phyloP scores from a whole-genome alignment of 2,888 invertebrate species.

The Entomobrya multifasciata region DNA sequence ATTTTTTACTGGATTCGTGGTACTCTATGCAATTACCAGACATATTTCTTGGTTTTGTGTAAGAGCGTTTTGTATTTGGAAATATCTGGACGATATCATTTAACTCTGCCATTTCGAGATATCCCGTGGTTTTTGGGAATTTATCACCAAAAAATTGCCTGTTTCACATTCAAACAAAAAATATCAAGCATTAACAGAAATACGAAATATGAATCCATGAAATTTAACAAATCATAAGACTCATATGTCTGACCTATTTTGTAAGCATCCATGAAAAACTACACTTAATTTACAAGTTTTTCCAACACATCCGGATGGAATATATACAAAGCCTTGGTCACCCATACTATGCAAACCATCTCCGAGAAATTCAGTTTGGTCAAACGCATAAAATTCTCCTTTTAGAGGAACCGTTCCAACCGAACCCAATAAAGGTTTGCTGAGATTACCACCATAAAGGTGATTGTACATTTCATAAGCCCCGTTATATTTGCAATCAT shows the following conservation, averaged over 20 bases:
- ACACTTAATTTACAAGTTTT: slow-evolving; percentile 76
- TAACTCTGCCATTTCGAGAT: slow-evolving; percentile 75
- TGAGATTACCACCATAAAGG: slow-evolving; percentile 79
- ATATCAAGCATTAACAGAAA: neutral
- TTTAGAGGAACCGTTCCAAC: slow-evolving; percentile 64
- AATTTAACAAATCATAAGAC: no score
- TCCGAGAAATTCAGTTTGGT: slow-evolving; percentile 77
- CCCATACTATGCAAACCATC: slow-evolving; percentile 75
- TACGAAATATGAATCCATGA: neutral
- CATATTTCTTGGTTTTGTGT: slow-evolving; percentile 56
- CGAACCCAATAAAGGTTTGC: slow-evolving; percentile 66
- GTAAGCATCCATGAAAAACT: slow-evolving; percentile 78
- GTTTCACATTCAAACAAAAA: neutral
- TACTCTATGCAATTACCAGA: slow-evolving; percentile 54
- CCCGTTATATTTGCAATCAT: slow-evolving; percentile 80
- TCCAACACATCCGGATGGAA: slow-evolving; percentile 76
- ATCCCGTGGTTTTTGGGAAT: slow-evolving; percentile 75
- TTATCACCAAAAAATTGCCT: slow-evolving; percentile 74
- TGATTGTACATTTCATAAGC: slow-evolving; percentile 80
- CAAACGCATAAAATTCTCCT: slow-evolving; percentile 76
- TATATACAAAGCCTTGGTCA: slow-evolving; percentile 74
- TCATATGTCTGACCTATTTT: slow-evolving; percentile 75
- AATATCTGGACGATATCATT: slow-evolving; percentile 76
- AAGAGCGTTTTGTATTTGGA: slow-evolving; percentile 70
- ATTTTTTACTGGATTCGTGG: no score